Evolutionary conservation across 2,113 vertebrate species (phyloP).

Genomic region (human (Homo sapiens)): GRCh38 chr9:13030501-13031000

Average conservation of each 20-base stretch:
- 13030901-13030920: background rate
- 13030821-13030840: background rate
- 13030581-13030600: background rate
- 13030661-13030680: background rate
- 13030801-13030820: background rate
- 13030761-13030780: background rate
- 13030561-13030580: background rate
- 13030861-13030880: background rate
- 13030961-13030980: background rate
- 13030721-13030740: background rate
- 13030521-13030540: background rate
- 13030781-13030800: background rate
- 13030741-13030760: background rate
- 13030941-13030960: background rate
- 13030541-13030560: background rate
- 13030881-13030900: background rate
- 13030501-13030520: background rate
- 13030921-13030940: background rate
- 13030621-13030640: background rate
- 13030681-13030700: background rate
- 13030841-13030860: background rate
- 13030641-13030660: background rate
- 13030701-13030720: background rate
- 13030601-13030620: background rate
- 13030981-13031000: accelerated